phyloP scores from a whole-genome alignment of 2,888 invertebrate genomes.

The Cyclophora punctaria region DNA sequence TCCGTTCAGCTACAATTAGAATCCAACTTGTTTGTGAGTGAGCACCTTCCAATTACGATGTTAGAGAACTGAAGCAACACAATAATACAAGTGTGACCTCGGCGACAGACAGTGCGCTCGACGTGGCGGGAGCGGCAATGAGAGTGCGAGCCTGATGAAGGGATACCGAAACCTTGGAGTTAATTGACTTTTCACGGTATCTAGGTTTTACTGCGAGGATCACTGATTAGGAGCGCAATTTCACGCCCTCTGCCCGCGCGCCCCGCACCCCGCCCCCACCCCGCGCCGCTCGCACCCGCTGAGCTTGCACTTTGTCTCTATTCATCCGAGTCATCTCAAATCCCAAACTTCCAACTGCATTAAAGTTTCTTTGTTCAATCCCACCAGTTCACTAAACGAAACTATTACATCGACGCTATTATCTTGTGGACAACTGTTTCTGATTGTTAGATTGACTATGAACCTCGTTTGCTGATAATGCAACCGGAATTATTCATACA shows the following conservation, averaged over 20 bases:
- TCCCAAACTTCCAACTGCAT: too few species aligned
- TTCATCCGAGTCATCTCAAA: slow-evolving; percentile 4
- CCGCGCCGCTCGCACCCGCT: slow-evolving; percentile 1
- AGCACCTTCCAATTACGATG: too few species aligned
- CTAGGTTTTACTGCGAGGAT: slow-evolving; percentile 23
- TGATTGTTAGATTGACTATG: too few species aligned
- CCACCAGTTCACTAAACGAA: too few species aligned
- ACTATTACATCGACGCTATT: too few species aligned
- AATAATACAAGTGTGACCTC: not conserved
- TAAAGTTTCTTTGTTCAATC: too few species aligned
- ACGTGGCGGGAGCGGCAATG: not conserved
- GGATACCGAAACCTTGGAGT: slow-evolving; percentile 17
- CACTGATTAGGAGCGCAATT: slow-evolving; percentile 25
- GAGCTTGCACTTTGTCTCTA: slow-evolving; percentile 17
- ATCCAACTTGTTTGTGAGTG: too few species aligned
- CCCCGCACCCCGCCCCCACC: slow-evolving; percentile 2
- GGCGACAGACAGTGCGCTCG: not conserved
- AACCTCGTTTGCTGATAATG: too few species aligned
- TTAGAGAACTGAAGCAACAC: not conserved
- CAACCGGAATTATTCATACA: too few species aligned
- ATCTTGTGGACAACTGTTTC: too few species aligned
- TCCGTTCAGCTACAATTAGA: too few species aligned
- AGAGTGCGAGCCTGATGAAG: not conserved
- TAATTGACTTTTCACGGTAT: slow-evolving; percentile 27
- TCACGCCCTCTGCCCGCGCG: slow-evolving; percentile 14